Evolutionary conservation across 2,113 vertebrate species (phyloP), one percentile per base, ranked within the genome.

Genomic region (Hypomesus transpacificus): DNA sequence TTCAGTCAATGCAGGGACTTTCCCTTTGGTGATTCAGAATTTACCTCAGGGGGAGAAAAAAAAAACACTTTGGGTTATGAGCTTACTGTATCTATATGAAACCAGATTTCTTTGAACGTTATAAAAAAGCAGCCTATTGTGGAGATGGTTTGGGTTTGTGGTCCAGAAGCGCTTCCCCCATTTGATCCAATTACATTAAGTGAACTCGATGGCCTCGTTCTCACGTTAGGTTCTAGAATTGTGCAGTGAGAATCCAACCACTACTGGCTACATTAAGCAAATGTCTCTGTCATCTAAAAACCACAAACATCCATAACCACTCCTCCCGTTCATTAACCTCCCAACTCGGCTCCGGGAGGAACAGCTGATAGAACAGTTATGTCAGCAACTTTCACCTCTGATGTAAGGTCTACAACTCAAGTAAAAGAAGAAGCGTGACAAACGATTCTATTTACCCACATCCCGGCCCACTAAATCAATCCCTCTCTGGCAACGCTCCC

Each of bases 391-490:
- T 86, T 78, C 77, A 70, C 63, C 75, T 73, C 69, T 72, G 82
- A 84, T 79, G 79, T 81, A 85, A 82, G 81, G 78, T 78, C 76
- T 77, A 66, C 78, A 22, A 34, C 59, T 75, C 75, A 60, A 78
- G 73, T 69, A 22, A 1, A 34, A 1, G 75, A 80, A 80, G 62
- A 75, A 81, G 80, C 82, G 81, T 87, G 87, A 89, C 84, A 90
- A 90, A 89, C 81, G 75, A 72, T 80, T 87, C 83, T 84, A 84
- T 91, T 92, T 90, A 90, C 87, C 77, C 87, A 80, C 84, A 76
- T 88, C 84, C 77, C 84, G 66, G 76, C 60, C 39, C 82, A 75
- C 76, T 82, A 87, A 87, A 91, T 91, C 88, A 88, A 84, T 85
- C 84, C 78, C 62, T 64, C 75, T 61, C 78, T 87, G 88, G 89